These are phyloP conservation scores for Aplocera efformata DNA, from an alignment of 2,888 invertebrate genomes.

Conservation along the genomic window DNA sequence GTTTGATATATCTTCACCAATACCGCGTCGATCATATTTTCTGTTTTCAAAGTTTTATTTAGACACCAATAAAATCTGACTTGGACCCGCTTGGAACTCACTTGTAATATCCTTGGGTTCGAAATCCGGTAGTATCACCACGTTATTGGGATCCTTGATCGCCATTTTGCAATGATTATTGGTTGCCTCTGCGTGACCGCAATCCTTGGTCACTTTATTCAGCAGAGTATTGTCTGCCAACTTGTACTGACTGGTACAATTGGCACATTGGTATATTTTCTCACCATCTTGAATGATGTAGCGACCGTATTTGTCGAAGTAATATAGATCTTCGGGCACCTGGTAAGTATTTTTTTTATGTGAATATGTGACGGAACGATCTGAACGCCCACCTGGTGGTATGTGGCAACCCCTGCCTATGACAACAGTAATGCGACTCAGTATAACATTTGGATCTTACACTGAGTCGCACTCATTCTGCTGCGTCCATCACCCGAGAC, in stretches of 20 bases:
- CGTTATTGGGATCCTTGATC: conserved; percentile 35
- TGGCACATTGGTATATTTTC: conserved; percentile 50
- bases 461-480: too few species aligned
- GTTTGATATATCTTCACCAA: too few species aligned
- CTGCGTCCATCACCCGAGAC: too few species aligned
- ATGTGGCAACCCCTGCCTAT: too few species aligned
- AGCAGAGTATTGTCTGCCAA: conserved; percentile 40
- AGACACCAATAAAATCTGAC: neutral
- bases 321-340: conserved; percentile 36
- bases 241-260: conserved; percentile 52
- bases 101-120: conserved; percentile 43
- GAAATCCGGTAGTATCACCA: conserved; percentile 39
- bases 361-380: too few species aligned
- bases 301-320: conserved; percentile 52
- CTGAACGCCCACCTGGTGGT: too few species aligned
- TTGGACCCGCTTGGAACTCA: conserved; percentile 17
- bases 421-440: too few species aligned
- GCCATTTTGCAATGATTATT: conserved; percentile 38
- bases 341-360: too few species aligned
- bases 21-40: too few species aligned
- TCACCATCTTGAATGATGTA: conserved; percentile 39
- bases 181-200: conserved; percentile 43
- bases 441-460: too few species aligned
- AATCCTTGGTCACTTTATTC: conserved; percentile 41
- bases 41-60: neutral